A percentile compares a stretch with the other conserved stretches of the same genome.
Conservation (phyloP, 2,113 vertebrate genomes). For the Delphinapterus leucas region DNA sequence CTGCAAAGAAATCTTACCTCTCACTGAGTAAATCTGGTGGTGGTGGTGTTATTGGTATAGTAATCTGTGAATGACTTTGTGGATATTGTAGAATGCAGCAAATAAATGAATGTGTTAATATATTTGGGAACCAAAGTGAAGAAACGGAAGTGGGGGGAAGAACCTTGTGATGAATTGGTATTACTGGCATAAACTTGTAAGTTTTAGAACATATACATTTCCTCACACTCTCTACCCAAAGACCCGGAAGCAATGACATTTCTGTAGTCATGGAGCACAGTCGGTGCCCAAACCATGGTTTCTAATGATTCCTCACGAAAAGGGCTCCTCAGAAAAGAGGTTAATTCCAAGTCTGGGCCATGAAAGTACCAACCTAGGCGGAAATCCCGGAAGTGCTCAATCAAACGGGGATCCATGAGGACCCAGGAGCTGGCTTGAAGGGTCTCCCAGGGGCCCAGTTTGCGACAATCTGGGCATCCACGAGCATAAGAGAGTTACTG, state of each 20-base stretch:
- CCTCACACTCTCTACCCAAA: background rate
- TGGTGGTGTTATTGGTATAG: background rate
- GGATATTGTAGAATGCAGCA: background rate
- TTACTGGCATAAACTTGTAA: background rate
- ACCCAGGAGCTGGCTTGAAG: background rate
- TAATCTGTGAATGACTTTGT: background rate
- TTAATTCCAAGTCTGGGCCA: background rate
- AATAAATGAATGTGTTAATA: background rate
- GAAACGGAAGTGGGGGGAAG: background rate
- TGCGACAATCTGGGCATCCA: background rate
- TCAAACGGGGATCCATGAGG: background rate
- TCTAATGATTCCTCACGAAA: background rate
- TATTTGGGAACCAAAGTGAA: background rate
- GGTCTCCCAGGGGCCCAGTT: background rate
- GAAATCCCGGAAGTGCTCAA: background rate
- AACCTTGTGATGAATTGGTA: background rate
- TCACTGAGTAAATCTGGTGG: background rate
- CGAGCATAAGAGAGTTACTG: background rate
- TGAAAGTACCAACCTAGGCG: background rate
- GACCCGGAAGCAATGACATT: background rate
- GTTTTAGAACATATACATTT: background rate
- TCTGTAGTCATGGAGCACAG: background rate
- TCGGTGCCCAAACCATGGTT: background rate
- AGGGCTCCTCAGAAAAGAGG: background rate
- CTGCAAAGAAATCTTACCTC: background rate